Percentiles rank a stretch among this genome's conserved stretches.
Conservation (phyloP, 2,797 vertebrate genomes). For the Myripristis murdjan region DNA sequence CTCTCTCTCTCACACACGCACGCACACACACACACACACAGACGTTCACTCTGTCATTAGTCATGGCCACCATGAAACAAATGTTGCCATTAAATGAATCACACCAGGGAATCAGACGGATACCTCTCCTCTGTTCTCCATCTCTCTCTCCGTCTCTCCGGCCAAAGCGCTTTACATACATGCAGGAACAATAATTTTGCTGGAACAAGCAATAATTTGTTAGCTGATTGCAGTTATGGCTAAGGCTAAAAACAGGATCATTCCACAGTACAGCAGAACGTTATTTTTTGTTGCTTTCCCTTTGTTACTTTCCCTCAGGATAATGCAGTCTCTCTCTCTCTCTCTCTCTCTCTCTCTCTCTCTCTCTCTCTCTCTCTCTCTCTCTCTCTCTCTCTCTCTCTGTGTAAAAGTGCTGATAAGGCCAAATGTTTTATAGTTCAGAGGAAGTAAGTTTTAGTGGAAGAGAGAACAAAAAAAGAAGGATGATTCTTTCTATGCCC, state of each 20-base stretch:
- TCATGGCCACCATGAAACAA: conserved; percentile 4
- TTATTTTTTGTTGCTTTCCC: too few relatives aligned
- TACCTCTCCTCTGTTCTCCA: background rate
- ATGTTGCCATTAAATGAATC: background rate
- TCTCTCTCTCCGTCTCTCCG: background rate
- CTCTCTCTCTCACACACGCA: background rate
- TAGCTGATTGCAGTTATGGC: too few relatives aligned
- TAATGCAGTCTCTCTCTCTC: too few relatives aligned
- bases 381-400: too few relatives aligned
- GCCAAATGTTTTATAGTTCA: background rate
- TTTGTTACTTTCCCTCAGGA: too few relatives aligned
- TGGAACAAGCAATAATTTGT: too few relatives aligned
- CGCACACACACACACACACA: conserved; percentile 6
- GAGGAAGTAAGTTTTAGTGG: background rate
- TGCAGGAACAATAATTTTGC: too few relatives aligned
- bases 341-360: background rate
- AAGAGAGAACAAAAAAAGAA: background rate
- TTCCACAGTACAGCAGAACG: too few relatives aligned
- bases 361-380: background rate
- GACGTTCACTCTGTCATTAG: conserved; percentile 12
- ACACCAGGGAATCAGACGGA: background rate
- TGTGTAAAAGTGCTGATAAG: background rate
- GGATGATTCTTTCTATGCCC: background rate
- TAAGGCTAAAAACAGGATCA: too few relatives aligned
- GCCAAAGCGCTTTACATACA: too few relatives aligned